Conservation (phyloP, 1,140 invertebrate species). For the Rhyzopertha dominica region DNA sequence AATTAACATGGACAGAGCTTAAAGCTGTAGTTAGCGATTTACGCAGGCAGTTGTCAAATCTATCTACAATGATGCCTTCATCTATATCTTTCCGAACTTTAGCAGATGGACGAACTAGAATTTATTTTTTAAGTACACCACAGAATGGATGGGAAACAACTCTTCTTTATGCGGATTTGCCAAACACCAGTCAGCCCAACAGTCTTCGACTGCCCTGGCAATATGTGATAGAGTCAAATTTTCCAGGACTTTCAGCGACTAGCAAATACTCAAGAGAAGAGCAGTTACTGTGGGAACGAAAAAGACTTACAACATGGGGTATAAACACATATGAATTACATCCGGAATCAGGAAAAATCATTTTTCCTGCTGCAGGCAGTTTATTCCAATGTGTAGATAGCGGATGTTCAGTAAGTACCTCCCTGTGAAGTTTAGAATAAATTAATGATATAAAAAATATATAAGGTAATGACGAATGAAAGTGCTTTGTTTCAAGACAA, state of each 20-base stretch:
- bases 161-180: slow-evolving; percentile 77
- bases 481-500: too few species aligned
- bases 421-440: not conserved
- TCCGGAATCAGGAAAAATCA: slow-evolving; percentile 70
- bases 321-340: slow-evolving; percentile 92
- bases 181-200: slow-evolving; percentile 50
- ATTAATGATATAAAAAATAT: not conserved
- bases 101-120: slow-evolving; percentile 68
- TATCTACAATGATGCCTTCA: slow-evolving; percentile 72
- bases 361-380: slow-evolving; percentile 85
- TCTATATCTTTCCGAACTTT: slow-evolving; percentile 74
- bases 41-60: slow-evolving; percentile 66
- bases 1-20: slow-evolving; percentile 71
- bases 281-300: slow-evolving; percentile 84
- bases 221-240: slow-evolving; percentile 65
- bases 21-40: slow-evolving; percentile 76
- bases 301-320: slow-evolving; percentile 84
- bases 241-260: slow-evolving; percentile 54
- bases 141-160: slow-evolving; percentile 84
- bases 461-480: slow-evolving; percentile 1
- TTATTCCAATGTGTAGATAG: slow-evolving; percentile 75
- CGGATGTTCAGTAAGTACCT: slow-evolving; percentile 57
- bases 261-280: slow-evolving; percentile 75
- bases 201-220: slow-evolving; percentile 60
- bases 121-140: slow-evolving; percentile 85